Evolutionary conservation across 2,888 invertebrate genomes (phyloP).

Genomic region (Invenusta paracnida): DNA sequence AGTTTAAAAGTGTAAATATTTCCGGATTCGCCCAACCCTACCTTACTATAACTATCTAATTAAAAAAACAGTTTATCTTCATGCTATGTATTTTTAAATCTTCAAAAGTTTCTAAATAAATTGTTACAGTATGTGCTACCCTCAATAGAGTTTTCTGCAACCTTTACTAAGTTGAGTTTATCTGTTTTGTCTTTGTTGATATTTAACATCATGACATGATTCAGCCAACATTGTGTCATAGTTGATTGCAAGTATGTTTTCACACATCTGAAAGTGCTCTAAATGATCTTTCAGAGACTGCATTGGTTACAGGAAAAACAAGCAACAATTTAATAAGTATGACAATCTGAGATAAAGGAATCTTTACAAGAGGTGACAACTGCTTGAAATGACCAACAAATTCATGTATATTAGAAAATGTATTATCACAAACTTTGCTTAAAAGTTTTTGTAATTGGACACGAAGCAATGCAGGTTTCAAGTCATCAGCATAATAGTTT

Average conservation of each 20-base stretch:
- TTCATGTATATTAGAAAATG: slow-evolving; percentile 26
- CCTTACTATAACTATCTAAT: too few relatives aligned
- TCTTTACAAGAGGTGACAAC: slow-evolving; percentile 21
- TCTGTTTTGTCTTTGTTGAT: slow-evolving; percentile 9
- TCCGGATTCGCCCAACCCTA: too few relatives aligned
- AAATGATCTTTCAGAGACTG: slow-evolving; percentile 11
- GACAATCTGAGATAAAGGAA: slow-evolving; percentile 15
- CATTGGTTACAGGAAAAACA: slow-evolving; percentile 23
- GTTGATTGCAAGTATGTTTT: slow-evolving; percentile 15
- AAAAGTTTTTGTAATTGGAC: slow-evolving; percentile 16
- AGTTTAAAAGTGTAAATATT: too few relatives aligned
- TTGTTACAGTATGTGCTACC: neutral
- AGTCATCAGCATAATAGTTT: slow-evolving; percentile 25
- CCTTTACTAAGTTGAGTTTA: slow-evolving; percentile 19
- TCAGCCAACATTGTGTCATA: slow-evolving; percentile 9
- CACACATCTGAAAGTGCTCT: slow-evolving; percentile 6
- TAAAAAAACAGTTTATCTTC: too few relatives aligned
- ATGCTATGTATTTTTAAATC: too few relatives aligned
- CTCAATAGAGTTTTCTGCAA: slow-evolving; percentile 10
- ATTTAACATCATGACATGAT: slow-evolving; percentile 26
- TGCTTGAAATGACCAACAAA: slow-evolving; percentile 23
- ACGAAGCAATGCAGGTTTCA: slow-evolving; percentile 17
- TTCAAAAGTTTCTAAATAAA: neutral
- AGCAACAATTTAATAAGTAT: slow-evolving; percentile 27
- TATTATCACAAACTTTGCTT: neutral